These are phyloP conservation scores for Sebastes ruberrimus DNA, from an alignment of 2,797 vertebrate genomes.

Conservation along the genomic window DNA sequence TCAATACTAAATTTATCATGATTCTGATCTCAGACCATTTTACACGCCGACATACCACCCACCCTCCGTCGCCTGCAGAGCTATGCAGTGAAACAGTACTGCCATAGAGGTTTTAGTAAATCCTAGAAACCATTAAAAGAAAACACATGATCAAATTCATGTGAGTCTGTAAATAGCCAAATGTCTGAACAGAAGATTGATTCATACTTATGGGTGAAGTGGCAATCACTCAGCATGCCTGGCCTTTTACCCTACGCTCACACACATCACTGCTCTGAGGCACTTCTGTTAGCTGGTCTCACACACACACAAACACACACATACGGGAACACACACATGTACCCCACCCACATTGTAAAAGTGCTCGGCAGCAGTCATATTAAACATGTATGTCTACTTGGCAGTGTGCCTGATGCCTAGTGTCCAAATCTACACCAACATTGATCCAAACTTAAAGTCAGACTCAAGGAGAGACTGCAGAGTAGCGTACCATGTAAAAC, in stretches of 20 bases:
- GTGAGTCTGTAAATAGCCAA: conserved; percentile 65
- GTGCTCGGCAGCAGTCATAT: conserved; percentile 27
- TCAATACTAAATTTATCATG: not conserved
- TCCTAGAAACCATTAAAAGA: conserved; percentile 70
- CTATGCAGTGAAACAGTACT: conserved; percentile 44
- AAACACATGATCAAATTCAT: conserved; percentile 76
- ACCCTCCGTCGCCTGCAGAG: conserved; percentile 26
- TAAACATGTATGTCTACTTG: conserved; percentile 34
- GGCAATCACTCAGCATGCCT: conserved; percentile 66
- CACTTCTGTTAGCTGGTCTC: conserved; percentile 54
- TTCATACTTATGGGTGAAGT: conserved; percentile 71
- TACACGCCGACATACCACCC: conserved; percentile 16
- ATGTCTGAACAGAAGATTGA: conserved; percentile 75
- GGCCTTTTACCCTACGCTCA: conserved; percentile 54
- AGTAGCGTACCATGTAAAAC: not conserved
- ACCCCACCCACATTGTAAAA: conserved; percentile 55
- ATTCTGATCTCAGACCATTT: not conserved
- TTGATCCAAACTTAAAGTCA: not conserved
- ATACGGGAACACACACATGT: not conserved
- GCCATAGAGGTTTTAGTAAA: conserved; percentile 54
- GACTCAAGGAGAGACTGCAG: not conserved
- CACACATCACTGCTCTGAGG: conserved; percentile 51
- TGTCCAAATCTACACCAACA: conserved; percentile 3
- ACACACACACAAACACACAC: not conserved
- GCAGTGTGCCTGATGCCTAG: conserved; percentile 5